Conservation (phyloP, 1,140 invertebrate genomes). For the Mya arenaria region DNA sequence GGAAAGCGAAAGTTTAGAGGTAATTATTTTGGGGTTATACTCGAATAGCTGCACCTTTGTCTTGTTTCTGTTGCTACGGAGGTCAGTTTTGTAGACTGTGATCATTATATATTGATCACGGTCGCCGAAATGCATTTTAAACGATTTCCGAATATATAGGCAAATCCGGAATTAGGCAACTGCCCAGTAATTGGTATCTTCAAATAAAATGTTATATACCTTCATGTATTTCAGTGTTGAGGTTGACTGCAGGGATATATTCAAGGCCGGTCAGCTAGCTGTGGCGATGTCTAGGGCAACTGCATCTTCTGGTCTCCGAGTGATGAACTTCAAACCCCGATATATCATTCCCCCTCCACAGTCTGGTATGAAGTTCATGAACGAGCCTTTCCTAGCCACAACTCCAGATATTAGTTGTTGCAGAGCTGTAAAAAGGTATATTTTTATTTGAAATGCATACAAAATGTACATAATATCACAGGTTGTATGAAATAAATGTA, state of each 20-base stretch:
- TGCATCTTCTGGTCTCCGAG: neutral
- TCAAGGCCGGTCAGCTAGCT: conserved; percentile 25
- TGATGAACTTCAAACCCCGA: neutral
- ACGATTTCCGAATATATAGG: no score
- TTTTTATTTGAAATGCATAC: neutral
- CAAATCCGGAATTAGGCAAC: no score
- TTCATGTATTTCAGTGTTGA: conserved; percentile 1
- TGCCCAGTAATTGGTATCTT: neutral
- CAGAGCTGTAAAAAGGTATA: no score
- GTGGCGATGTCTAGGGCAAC: conserved; percentile 15
- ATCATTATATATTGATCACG: no score
- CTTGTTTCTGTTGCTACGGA: no score
- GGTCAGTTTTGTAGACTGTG: neutral
- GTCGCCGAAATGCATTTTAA: no score
- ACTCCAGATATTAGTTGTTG: neutral
- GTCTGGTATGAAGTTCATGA: neutral
- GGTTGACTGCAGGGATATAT: conserved; percentile 11
- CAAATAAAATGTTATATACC: neutral
- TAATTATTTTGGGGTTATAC: no score
- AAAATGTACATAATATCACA: neutral
- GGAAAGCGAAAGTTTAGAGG: no score
- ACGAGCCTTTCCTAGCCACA: neutral
- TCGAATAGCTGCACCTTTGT: no score
- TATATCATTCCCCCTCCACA: neutral
- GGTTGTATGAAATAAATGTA: neutral